These are phyloP conservation scores for Meloe dianella DNA, from an alignment of 2,888 invertebrate species.

Conservation along the genomic window DNA sequence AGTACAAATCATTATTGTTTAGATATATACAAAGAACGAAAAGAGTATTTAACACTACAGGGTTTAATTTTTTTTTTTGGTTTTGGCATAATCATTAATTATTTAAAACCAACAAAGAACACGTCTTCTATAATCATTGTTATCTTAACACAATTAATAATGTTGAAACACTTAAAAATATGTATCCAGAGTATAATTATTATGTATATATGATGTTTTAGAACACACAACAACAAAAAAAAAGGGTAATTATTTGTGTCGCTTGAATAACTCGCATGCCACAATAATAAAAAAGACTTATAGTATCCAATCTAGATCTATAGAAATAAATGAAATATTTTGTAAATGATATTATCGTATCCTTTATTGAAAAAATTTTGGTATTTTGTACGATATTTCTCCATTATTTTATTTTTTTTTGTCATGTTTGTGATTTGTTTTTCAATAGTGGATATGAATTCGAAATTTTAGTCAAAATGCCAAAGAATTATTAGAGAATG, in stretches of 20 bases:
- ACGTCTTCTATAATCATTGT: conserved; percentile 3
- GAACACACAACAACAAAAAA: not conserved
- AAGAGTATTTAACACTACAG: conserved; percentile 16
- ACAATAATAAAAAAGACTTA: conserved; percentile 31
- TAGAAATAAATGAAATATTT: conserved; percentile 35
- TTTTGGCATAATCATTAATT: not conserved
- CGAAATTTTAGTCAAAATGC: conserved; percentile 34
- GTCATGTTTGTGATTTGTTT: too few species aligned
- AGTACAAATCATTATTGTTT: conserved; percentile 25
- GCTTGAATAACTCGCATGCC: conserved; percentile 20
- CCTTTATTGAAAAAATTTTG: conserved; percentile 22
- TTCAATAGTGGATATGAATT: conserved; percentile 21
- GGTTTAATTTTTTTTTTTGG: conserved; percentile 20
- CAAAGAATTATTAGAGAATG: conserved; percentile 26
- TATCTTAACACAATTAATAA: conserved; percentile 19
- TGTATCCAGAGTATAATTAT: conserved; percentile 12
- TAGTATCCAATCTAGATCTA: conserved; percentile 20
- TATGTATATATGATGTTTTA: conserved; percentile 27
- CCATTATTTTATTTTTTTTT: too few species aligned
- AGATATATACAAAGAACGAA: not conserved
- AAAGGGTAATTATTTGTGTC: conserved; percentile 27
- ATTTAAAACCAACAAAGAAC: not conserved
- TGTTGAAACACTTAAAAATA: conserved; percentile 19
- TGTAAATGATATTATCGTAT: conserved; percentile 30
- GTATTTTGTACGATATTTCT: conserved; percentile 24